phyloP scores from a whole-genome alignment of 2,888 invertebrate species.

The Drosophila mulleri region DNA sequence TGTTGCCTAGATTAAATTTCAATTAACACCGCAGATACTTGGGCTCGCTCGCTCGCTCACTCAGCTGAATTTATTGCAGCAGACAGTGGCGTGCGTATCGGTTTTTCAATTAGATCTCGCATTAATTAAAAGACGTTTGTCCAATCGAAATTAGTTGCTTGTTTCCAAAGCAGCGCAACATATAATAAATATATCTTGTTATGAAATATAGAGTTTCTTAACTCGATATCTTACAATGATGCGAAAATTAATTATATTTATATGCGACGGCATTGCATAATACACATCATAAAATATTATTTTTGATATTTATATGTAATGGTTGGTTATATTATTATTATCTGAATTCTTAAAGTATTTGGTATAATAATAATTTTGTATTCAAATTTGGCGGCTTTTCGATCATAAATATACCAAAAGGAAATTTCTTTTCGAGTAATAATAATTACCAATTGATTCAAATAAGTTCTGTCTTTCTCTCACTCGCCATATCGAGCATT shows the following conservation, averaged over 20 bases:
- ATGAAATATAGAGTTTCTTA: neutral
- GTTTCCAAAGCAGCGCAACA: constrained; percentile 13
- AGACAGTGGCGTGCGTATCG: constrained; percentile 54
- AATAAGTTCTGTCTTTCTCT: neutral
- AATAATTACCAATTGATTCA: no score
- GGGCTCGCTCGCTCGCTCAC: constrained; percentile 9
- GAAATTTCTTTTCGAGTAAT: neutral
- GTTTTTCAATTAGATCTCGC: constrained; percentile 73
- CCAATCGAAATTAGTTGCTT: constrained; percentile 36
- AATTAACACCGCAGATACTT: constrained; percentile 70
- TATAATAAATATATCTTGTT: neutral
- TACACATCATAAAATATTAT: neutral
- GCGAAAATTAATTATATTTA: neutral
- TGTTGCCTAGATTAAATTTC: constrained; percentile 76
- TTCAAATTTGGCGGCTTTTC: neutral
- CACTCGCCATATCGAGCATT: neutral
- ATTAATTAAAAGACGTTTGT: constrained; percentile 66
- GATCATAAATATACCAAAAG: neutral
- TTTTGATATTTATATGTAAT: neutral
- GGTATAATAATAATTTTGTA: neutral
- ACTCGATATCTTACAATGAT: neutral
- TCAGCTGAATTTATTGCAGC: constrained; percentile 36
- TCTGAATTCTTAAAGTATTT: neutral
- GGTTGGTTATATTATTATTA: neutral
- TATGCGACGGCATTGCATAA: neutral